Percentiles rank a stretch among this genome's conserved stretches.
Evolutionary conservation across 92 coral and sea anemone species (phyloP).

Genomic region (Ricordea florida): DNA sequence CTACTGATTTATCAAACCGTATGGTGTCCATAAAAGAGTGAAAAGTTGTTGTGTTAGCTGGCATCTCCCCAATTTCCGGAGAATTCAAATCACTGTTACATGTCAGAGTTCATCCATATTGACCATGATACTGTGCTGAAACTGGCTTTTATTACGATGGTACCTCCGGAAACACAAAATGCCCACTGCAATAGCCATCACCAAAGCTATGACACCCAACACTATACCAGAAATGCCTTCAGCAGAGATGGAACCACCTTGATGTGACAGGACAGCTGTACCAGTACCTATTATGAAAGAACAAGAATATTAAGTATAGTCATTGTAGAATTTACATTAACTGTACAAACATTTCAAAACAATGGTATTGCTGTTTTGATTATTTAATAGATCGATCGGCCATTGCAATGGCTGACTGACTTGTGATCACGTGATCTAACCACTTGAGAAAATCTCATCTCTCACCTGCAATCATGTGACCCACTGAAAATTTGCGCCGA

Average conservation of each 20-base stretch:
- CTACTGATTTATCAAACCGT: too few species aligned
- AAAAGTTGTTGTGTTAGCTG: neutral
- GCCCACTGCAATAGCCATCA: neutral
- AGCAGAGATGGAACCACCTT: neutral
- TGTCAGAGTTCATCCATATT: slow-evolving; percentile 57
- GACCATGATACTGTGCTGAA: slow-evolving; percentile 44
- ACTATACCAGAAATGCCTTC: slow-evolving; percentile 26
- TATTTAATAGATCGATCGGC: too few species aligned
- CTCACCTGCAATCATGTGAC: too few species aligned
- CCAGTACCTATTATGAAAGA: neutral
- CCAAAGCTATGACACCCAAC: neutral
- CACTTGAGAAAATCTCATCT: too few species aligned
- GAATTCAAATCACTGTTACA: neutral
- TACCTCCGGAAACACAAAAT: neutral
- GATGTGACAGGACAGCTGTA: neutral
- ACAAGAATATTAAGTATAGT: neutral
- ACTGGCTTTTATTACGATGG: neutral
- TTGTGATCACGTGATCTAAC: too few species aligned
- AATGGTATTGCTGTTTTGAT: too few species aligned
- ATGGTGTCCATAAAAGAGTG: too few species aligned
- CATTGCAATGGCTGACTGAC: too few species aligned
- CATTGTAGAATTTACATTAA: neutral
- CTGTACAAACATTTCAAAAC: too few species aligned
- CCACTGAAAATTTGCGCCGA: too few species aligned
- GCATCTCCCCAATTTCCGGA: too few species aligned